Evolutionary conservation across 2,888 invertebrate genomes (phyloP).

Genomic region (Stenodera caucasica): DNA sequence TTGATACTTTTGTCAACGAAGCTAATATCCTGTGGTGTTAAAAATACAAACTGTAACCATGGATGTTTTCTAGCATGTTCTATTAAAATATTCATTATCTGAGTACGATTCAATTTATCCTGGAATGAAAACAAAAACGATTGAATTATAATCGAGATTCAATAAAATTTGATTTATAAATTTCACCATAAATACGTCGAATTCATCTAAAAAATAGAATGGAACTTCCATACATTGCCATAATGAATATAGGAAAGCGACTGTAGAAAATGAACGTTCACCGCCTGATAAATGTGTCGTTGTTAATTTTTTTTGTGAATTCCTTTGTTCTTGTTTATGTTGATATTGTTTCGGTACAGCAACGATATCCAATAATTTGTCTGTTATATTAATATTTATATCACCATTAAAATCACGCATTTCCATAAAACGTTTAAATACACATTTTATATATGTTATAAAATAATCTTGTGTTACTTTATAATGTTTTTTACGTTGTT

Average conservation of each 20-base stretch:
- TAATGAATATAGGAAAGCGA: slow-evolving; percentile 88
- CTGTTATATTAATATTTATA: slow-evolving; percentile 59
- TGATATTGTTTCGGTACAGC: slow-evolving; percentile 54
- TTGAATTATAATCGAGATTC: neutral
- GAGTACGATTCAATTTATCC: slow-evolving; percentile 83
- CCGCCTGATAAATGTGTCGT: slow-evolving; percentile 87
- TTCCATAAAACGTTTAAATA: slow-evolving; percentile 61
- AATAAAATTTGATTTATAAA: slow-evolving; percentile 1
- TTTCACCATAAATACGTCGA: slow-evolving; percentile 92
- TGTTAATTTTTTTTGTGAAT: slow-evolving; percentile 56
- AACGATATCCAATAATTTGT: slow-evolving; percentile 57
- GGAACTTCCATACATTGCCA: slow-evolving; percentile 93
- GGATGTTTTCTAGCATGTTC: slow-evolving; percentile 70
- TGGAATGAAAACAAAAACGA: slow-evolving; percentile 51
- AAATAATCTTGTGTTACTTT: slow-evolving; percentile 52
- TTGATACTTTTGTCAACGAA: slow-evolving; percentile 47
- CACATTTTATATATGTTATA: slow-evolving; percentile 50
- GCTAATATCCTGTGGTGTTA: slow-evolving; percentile 83
- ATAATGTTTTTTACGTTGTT: slow-evolving; percentile 50
- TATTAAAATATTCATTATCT: slow-evolving; percentile 77
- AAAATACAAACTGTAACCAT: slow-evolving; percentile 81
- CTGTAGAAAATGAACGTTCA: slow-evolving; percentile 93
- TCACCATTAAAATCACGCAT: slow-evolving; percentile 64
- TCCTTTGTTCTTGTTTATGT: slow-evolving; percentile 51
- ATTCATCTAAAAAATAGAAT: slow-evolving; percentile 94